Base-by-base conservation (phyloP, 2,888 invertebrate genomes). In the Drosophila quasianomalipes region DNA sequence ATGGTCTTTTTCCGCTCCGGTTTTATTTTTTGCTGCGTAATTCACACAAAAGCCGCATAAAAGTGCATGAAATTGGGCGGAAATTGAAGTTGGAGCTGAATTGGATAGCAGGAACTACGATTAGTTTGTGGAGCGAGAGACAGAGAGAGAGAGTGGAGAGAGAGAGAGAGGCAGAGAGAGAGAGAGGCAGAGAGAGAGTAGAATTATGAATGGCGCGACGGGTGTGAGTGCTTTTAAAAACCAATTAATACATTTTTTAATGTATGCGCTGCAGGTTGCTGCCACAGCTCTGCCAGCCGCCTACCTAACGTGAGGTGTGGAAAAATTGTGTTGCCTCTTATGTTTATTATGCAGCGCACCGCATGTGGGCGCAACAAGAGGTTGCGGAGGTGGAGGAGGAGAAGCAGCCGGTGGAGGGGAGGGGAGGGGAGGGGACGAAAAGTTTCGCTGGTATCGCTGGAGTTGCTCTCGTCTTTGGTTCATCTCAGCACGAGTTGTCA, bases 221-320 rank as follows among this genome's bases (percentile, higher is more conserved):
- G 88, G 85, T 87, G 85, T 81, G 90, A 85, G 85, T 76, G 90
- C 85, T 88, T 88, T 86, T 86, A 86, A 88, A 90, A 90, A 90
- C 89, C 87, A 88, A 90, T 88, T 88, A 88, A 88, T 88, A 90
- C 82, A 86, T 90, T 90, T 88, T 57, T 80, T 84, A 90, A 89
- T 87, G 87, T 89, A 89, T 79, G 87, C 90, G 76, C 89, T 73
- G 83, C 89, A 88, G 86, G 88, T 79, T 72, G 67, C 66, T 59
- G 61, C 61, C 67, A 57, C 76, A 51, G 70, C 62, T 52, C 73
- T 44, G 73, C 62, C 70, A 44, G 70, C 59, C 69, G 68, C 68
- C 70, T 68, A 68, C 74, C 73, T 55, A 66, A 71, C 54, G 67
- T 54, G 65, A 81, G 74, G 78, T 81, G 76, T 74, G 79, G 74